Evolutionary conservation across 2,113 vertebrate genomes (phyloP).

Genomic region (Connochaetes taurinus): DNA sequence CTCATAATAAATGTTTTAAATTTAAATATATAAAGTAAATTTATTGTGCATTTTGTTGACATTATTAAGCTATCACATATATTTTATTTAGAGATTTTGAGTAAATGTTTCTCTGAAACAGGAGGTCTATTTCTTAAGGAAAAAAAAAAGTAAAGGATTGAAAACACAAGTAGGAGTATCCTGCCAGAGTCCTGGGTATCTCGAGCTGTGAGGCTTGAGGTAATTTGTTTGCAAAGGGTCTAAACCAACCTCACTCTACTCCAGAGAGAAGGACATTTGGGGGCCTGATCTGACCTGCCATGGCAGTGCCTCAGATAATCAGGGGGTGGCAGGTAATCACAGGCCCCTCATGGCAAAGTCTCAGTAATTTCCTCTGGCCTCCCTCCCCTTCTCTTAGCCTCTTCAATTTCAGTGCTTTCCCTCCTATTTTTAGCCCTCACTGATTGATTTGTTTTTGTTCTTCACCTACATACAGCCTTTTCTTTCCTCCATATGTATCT

Average conservation of each 20-base stretch:
- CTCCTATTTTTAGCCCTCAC: not conserved
- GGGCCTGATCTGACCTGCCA: not conserved
- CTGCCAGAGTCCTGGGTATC: not conserved
- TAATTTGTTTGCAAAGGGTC: not conserved
- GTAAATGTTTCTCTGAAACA: constrained; percentile 3
- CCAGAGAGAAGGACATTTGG: not conserved
- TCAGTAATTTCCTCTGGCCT: not conserved
- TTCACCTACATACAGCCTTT: not conserved
- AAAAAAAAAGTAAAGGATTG: not conserved
- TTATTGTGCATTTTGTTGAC: not conserved
- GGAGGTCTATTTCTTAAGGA: not conserved
- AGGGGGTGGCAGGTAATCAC: not conserved
- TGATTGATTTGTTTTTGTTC: not conserved
- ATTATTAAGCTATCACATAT: not conserved
- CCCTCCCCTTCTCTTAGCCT: not conserved
- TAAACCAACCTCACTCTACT: not conserved
- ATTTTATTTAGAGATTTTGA: not conserved
- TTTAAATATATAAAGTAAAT: not conserved
- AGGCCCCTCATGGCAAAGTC: not conserved
- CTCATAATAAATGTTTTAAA: not conserved
- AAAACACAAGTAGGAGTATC: not conserved
- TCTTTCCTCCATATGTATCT: not conserved
- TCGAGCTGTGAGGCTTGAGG: not conserved
- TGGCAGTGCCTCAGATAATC: not conserved
- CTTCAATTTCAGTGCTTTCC: not conserved